These are phyloP conservation scores for Irena cyanogastra DNA, from an alignment of 2,113 vertebrate genomes.

Conservation along the genomic window DNA sequence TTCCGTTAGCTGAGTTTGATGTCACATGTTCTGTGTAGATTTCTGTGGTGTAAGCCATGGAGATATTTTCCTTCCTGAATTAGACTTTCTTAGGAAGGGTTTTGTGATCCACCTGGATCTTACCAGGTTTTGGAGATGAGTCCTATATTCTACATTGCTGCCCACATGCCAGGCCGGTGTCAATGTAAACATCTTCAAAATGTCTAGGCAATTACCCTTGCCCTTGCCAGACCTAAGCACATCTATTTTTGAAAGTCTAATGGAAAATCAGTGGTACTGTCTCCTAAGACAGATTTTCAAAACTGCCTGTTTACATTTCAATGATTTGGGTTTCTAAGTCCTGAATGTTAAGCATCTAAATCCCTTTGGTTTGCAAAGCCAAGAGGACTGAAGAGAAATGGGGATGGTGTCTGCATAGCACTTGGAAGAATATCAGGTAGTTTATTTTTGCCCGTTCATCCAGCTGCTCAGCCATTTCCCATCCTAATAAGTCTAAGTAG, in stretches of 20 bases:
- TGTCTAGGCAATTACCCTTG: background rate
- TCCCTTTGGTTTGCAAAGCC: background rate
- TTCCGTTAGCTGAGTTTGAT: background rate
- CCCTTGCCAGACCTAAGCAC: background rate
- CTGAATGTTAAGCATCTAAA: constrained; percentile 7
- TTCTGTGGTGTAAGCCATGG: background rate
- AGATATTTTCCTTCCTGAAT: background rate
- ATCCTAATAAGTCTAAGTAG: constrained; percentile 55
- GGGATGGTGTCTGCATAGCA: background rate
- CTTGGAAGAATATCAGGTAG: constrained; percentile 55
- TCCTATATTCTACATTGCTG: background rate
- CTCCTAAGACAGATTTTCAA: background rate
- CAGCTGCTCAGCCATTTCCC: constrained; percentile 55
- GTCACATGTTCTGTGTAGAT: background rate
- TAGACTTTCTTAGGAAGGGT: background rate
- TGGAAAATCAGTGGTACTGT: background rate
- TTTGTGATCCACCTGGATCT: background rate
- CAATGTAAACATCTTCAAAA: background rate
- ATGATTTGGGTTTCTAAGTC: background rate
- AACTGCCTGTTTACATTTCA: background rate
- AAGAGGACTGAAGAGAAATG: constrained; percentile 15
- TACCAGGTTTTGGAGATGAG: background rate
- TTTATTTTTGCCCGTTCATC: constrained; percentile 53
- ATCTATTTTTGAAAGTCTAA: background rate
- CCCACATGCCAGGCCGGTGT: background rate